Percentiles rank a stretch among this genome's conserved stretches.
Conservation (phyloP, 2,797 vertebrate genomes). For the Coluber constrictor region DNA sequence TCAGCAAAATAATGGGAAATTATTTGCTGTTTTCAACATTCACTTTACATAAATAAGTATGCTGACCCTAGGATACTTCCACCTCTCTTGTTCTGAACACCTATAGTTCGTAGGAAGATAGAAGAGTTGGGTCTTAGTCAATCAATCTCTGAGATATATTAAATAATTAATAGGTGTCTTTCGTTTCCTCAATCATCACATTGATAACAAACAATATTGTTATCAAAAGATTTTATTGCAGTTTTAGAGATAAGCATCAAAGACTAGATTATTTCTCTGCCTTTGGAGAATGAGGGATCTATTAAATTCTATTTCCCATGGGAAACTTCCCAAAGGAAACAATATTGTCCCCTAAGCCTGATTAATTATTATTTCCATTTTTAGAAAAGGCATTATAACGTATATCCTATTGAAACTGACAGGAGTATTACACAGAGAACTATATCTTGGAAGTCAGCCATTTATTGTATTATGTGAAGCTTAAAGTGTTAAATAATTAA, state of each 20-base stretch:
- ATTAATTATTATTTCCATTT: neutral
- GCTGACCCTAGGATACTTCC: neutral
- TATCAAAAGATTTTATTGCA: neutral
- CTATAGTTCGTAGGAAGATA: neutral
- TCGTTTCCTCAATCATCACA: neutral
- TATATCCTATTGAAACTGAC: neutral
- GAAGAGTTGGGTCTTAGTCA: neutral
- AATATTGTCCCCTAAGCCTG: neutral
- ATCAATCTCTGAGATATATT: neutral
- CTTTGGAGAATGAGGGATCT: neutral
- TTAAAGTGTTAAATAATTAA: conserved; percentile 5
- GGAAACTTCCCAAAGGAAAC: neutral
- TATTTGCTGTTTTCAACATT: neutral
- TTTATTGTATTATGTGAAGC: neutral
- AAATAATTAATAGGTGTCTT: neutral
- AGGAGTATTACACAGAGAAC: neutral
- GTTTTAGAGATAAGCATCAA: neutral
- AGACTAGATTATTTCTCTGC: neutral
- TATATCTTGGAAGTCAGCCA: neutral
- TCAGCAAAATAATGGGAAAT: neutral
- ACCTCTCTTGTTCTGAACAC: neutral
- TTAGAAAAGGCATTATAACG: neutral
- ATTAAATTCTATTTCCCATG: neutral
- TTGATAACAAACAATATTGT: neutral
- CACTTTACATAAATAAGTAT: neutral